Percentiles rank a stretch among this genome's conserved stretches.
These are phyloP conservation scores for Cephalopachus bancanus DNA, from an alignment of 2,797 vertebrate genomes.

Conservation along the genomic window DNA sequence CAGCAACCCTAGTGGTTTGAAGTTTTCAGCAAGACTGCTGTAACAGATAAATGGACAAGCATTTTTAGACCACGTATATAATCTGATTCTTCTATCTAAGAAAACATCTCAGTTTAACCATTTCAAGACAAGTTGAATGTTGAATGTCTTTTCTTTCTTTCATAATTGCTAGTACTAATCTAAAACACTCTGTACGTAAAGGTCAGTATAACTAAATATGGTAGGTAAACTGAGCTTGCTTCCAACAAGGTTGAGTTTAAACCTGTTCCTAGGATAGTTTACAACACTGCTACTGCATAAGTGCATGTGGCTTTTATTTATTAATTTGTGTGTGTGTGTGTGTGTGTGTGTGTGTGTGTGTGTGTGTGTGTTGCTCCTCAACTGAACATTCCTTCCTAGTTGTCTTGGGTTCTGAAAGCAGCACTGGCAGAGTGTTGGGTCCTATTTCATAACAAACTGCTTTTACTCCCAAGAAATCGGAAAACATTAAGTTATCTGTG, in stretches of 20 bases:
- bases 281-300: not conserved
- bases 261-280: not conserved
- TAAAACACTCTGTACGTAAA: conserved; percentile 2
- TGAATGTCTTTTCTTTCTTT: conserved; percentile 44
- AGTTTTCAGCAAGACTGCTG: not conserved
- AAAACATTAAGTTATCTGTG: conserved; percentile 70
- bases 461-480: conserved; percentile 67
- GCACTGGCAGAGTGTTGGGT: not conserved
- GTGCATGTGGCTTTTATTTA: not conserved
- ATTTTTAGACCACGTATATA: conserved; percentile 19
- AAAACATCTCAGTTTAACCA: not conserved
- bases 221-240: conserved; percentile 8
- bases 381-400: not conserved
- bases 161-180: not conserved
- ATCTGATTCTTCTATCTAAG: conserved; percentile 36
- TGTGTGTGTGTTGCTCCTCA: not conserved
- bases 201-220: not conserved
- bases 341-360: not conserved
- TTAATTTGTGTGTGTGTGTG: too few relatives aligned
- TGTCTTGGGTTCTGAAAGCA: conserved; percentile 9
- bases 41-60: not conserved
- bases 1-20: not conserved
- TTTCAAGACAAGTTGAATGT: conserved; percentile 42
- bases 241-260: conserved; percentile 6
- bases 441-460: conserved; percentile 67